phyloP scores from a whole-genome alignment of 2,797 vertebrate species.

The Lagorchestes hirsutus region DNA sequence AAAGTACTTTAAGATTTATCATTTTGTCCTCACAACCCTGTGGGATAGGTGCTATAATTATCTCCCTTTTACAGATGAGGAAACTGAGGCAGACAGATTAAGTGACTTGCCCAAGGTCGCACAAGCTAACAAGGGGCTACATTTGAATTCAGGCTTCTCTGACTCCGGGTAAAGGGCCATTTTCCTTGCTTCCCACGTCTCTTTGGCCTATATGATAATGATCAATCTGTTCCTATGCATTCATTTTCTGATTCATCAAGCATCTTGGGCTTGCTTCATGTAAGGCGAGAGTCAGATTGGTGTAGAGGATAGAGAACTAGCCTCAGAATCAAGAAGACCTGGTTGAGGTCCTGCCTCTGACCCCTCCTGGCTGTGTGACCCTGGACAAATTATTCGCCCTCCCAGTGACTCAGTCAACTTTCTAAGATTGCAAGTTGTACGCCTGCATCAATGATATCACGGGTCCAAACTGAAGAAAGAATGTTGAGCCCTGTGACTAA shows the following conservation, averaged over 20 bases:
- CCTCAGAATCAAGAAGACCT: neutral
- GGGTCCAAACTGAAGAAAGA: neutral
- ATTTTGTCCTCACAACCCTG: neutral
- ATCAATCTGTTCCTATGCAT: neutral
- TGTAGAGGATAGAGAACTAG: neutral
- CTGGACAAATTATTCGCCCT: neutral
- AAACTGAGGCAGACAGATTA: neutral
- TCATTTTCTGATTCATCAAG: neutral
- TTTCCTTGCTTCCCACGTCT: neutral
- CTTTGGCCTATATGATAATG: neutral
- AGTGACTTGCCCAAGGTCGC: neutral
- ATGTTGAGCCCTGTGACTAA: neutral
- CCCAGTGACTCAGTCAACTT: neutral
- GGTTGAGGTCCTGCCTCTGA: neutral
- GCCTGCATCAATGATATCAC: neutral
- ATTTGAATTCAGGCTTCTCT: neutral
- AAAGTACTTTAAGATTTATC: neutral
- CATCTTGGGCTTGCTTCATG: neutral
- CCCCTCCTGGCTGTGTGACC: neutral
- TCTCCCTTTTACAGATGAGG: neutral
- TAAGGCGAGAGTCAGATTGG: neutral
- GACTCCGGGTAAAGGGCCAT: neutral
- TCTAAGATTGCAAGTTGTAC: neutral
- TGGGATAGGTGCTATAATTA: neutral
- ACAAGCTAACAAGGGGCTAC: neutral